These are phyloP conservation scores for Drosophila ercepeae DNA, from an alignment of 1,140 invertebrate species.

Conservation along the genomic window DNA sequence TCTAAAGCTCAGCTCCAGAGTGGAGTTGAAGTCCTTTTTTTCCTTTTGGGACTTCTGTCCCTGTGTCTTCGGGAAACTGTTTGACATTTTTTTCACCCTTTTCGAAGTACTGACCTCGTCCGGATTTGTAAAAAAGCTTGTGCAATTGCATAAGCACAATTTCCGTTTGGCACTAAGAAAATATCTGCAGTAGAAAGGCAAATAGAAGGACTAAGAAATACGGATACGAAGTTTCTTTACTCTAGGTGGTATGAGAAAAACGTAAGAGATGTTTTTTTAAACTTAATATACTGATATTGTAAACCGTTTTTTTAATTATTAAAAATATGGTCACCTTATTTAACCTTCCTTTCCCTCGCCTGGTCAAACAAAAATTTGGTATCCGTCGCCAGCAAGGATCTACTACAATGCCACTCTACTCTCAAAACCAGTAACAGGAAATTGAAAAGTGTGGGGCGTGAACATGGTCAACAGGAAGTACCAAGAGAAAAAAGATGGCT, in stretches of 20 bases:
- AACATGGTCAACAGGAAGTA: slow-evolving; percentile 9
- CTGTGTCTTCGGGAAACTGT: slow-evolving; percentile 24
- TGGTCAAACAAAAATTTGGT: not conserved
- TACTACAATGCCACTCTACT: slow-evolving; percentile 12
- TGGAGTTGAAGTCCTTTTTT: slow-evolving; percentile 29
- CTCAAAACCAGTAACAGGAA: slow-evolving; percentile 43
- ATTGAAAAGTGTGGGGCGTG: slow-evolving; percentile 44
- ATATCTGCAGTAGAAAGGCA: slow-evolving; percentile 33
- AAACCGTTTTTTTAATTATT: not conserved
- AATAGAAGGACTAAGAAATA: not conserved
- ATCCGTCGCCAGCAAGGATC: slow-evolving; percentile 9
- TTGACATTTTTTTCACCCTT: slow-evolving; percentile 28
- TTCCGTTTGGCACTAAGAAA: slow-evolving; percentile 63
- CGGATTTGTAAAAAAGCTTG: slow-evolving; percentile 41
- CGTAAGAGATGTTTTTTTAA: not conserved
- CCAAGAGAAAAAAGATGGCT: not conserved
- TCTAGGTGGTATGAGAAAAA: not conserved
- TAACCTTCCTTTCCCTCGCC: not conserved
- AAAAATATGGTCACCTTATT: not conserved
- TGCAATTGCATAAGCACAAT: slow-evolving; percentile 74
- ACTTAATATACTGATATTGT: not conserved
- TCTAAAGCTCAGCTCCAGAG: slow-evolving; percentile 44
- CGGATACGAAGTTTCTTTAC: slow-evolving; percentile 7
- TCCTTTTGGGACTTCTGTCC: slow-evolving; percentile 7
- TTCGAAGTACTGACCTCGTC: slow-evolving; percentile 36